Evolutionary conservation across 2,888 invertebrate genomes (phyloP).

Genomic region (Baccha elongata): DNA sequence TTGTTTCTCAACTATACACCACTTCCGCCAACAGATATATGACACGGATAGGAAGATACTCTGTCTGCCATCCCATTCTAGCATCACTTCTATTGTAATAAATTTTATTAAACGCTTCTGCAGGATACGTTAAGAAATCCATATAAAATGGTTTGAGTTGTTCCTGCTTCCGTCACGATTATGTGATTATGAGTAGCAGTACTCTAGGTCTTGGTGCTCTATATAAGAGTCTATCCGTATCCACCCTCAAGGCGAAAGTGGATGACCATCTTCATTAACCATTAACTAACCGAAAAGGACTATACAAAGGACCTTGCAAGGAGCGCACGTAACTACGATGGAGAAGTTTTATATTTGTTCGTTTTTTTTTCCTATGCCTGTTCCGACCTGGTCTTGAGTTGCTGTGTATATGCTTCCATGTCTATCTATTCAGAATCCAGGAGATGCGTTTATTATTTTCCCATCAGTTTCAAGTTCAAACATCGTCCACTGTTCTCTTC

Average conservation of each 20-base stretch:
- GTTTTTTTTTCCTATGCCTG: background rate
- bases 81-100: conserved; percentile 69
- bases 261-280: conserved; percentile 61
- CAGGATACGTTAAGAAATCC: conserved; percentile 69
- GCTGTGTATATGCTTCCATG: background rate
- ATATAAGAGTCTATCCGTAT: background rate
- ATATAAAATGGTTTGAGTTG: conserved; percentile 66
- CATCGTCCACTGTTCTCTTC: conserved; percentile 2
- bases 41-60: background rate
- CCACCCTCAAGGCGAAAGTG: conserved; percentile 18
- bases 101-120: conserved; percentile 73
- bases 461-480: conserved; percentile 61
- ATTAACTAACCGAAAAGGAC: conserved; percentile 54
- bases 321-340: conserved; percentile 58
- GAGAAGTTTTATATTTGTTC: conserved; percentile 52
- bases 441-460: conserved; percentile 67
- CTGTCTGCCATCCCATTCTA: conserved; percentile 33
- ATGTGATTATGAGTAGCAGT: conserved; percentile 64
- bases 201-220: conserved; percentile 23
- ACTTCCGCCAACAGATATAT: background rate
- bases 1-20: background rate
- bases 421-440: conserved; percentile 3
- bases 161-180: conserved; percentile 67
- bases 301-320: conserved; percentile 17
- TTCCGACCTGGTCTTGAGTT: conserved; percentile 13